A percentile compares a stretch with the other conserved stretches of the same genome.
Conservation (phyloP, 2,113 vertebrate genomes). For the Callopanchax toddi region DNA sequence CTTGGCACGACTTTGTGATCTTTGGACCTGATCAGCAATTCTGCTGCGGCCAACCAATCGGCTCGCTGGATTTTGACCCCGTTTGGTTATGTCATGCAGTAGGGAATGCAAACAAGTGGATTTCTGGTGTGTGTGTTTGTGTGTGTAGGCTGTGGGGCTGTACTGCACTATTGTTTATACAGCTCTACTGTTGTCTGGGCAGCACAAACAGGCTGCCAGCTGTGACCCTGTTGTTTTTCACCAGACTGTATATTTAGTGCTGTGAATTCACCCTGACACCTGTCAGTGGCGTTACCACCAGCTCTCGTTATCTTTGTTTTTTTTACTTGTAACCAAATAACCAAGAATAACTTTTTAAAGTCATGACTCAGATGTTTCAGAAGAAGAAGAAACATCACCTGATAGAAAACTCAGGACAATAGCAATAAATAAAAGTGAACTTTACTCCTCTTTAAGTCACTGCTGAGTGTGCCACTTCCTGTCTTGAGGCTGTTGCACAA, state of each 20-base stretch:
- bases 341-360: not conserved
- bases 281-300: constrained; percentile 25
- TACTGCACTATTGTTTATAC: constrained; percentile 58
- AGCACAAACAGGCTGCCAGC: constrained; percentile 70
- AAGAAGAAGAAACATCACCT: not conserved
- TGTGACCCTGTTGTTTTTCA: constrained; percentile 73
- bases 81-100: constrained; percentile 71
- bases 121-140: constrained; percentile 17
- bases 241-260: constrained; percentile 45
- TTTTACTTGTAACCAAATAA: not conserved
- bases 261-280: constrained; percentile 26
- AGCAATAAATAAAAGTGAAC: constrained; percentile 1
- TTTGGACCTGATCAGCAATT: constrained; percentile 77
- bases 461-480: constrained; percentile 55
- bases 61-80: constrained; percentile 37
- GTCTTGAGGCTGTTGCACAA: constrained; percentile 29
- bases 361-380: not conserved
- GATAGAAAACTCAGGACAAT: constrained; percentile 3
- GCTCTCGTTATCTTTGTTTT: not conserved
- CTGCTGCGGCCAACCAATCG: constrained; percentile 48
- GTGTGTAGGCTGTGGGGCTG: constrained; percentile 20
- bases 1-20: constrained; percentile 74
- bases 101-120: constrained; percentile 73
- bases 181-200: constrained; percentile 56
- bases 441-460: constrained; percentile 5